These are phyloP conservation scores for Steromphala cineraria DNA, from an alignment of 2,888 invertebrate genomes.

Conservation along the genomic window DNA sequence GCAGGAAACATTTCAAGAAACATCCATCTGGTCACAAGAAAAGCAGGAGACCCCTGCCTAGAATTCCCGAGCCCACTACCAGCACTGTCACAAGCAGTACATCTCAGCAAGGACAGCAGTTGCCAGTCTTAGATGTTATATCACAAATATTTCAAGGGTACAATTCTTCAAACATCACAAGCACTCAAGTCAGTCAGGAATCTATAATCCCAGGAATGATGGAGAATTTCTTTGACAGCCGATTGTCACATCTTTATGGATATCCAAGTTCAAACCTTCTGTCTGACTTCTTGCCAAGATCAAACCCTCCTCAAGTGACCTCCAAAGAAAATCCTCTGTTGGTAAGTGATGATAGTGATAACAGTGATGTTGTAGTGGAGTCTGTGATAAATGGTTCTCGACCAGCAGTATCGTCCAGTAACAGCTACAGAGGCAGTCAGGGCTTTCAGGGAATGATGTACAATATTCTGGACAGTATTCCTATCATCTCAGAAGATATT, in stretches of 20 bases:
- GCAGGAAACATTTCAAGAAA: conserved; percentile 53
- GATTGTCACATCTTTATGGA: neutral
- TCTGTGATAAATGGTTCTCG: neutral
- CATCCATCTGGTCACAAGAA: conserved; percentile 70
- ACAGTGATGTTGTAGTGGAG: conserved; percentile 8
- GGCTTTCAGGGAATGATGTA: neutral
- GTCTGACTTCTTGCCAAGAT: neutral
- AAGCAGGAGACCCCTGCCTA: conserved; percentile 30
- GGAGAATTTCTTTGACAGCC: neutral
- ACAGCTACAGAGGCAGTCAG: neutral
- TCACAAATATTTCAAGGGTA: neutral
- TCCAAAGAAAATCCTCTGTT: neutral
- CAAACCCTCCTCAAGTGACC: neutral
- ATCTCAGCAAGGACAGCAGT: neutral
- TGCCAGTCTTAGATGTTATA: neutral
- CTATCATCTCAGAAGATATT: neutral
- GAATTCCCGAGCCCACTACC: conserved; percentile 38
- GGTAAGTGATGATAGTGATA: conserved; percentile 14
- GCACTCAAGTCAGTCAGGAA: neutral
- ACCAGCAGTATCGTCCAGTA: neutral
- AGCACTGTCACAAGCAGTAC: conserved; percentile 34
- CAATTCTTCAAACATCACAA: too few relatives aligned
- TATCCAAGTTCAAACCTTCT: neutral
- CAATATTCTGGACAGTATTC: conserved; percentile 1
- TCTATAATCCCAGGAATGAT: conserved; percentile 6